Evolutionary conservation across 2,797 vertebrate species (phyloP).

Genomic region (Emys orbicularis): DNA sequence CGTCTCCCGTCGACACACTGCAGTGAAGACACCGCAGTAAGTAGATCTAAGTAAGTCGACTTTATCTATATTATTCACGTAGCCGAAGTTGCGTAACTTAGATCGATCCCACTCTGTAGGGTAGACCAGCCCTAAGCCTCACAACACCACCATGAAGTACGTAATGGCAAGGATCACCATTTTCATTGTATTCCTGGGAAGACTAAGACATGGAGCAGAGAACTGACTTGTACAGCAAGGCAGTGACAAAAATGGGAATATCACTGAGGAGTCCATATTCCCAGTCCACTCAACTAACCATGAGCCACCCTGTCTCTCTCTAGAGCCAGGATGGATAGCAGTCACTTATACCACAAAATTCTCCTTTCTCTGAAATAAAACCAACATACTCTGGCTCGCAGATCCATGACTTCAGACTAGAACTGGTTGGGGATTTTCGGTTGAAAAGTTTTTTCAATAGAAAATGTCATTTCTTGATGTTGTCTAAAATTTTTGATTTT

Average conservation of each 20-base stretch:
- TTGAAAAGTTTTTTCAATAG: background rate
- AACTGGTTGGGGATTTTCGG: background rate
- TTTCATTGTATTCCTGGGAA: background rate
- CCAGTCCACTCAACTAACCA: background rate
- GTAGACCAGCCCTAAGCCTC: background rate
- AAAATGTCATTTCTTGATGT: background rate
- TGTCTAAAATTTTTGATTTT: background rate
- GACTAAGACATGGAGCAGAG: background rate
- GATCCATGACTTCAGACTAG: background rate
- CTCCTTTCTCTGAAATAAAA: background rate
- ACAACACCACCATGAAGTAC: background rate
- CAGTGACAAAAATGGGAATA: background rate
- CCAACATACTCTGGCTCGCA: background rate
- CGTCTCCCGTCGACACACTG: accelerated
- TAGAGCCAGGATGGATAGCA: background rate
- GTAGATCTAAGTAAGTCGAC: too few relatives aligned
- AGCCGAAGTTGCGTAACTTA: too few relatives aligned
- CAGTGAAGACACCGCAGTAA: too few relatives aligned
- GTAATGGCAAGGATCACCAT: background rate
- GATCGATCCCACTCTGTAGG: too few relatives aligned
- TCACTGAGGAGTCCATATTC: background rate
- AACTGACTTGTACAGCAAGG: background rate
- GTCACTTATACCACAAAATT: background rate
- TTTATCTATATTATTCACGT: too few relatives aligned
- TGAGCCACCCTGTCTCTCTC: background rate